Conservation (phyloP, 1,140 invertebrate genomes). For the Drosophila mayri region DNA sequence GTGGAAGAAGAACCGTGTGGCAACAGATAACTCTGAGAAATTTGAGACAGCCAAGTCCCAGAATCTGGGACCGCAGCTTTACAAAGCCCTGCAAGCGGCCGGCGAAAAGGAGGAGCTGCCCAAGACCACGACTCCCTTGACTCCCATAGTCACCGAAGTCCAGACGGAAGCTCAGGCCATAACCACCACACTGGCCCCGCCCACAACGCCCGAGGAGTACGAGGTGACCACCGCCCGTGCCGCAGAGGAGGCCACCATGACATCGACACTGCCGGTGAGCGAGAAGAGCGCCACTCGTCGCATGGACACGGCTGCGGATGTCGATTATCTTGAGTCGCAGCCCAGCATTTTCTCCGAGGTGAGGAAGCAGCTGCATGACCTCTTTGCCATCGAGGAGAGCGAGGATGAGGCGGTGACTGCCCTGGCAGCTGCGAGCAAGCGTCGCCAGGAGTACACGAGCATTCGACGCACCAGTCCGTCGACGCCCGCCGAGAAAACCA, state of each 20-base stretch:
- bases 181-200: slow-evolving; percentile 52
- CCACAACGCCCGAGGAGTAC: slow-evolving; percentile 64
- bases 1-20: slow-evolving; percentile 88
- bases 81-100: slow-evolving; percentile 63
- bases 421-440: slow-evolving; percentile 64
- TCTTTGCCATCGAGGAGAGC: slow-evolving; percentile 80
- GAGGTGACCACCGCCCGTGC: slow-evolving; percentile 60
- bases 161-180: slow-evolving; percentile 24
- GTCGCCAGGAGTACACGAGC: slow-evolving; percentile 84
- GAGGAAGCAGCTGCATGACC: slow-evolving; percentile 75
- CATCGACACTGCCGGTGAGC: slow-evolving; percentile 59
- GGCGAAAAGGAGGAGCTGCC: slow-evolving; percentile 43
- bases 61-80: slow-evolving; percentile 77
- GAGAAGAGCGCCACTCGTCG: slow-evolving; percentile 74
- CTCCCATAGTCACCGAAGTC: slow-evolving; percentile 44
- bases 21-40: slow-evolving; percentile 87
- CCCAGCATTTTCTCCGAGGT: slow-evolving; percentile 84
- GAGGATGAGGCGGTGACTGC: slow-evolving; percentile 73
- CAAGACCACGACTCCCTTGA: slow-evolving; percentile 66
- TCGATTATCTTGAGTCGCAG: slow-evolving; percentile 78
- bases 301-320: slow-evolving; percentile 72
- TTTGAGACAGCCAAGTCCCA: slow-evolving; percentile 90
- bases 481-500: slow-evolving; percentile 58
- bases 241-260: slow-evolving; percentile 52
- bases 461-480: slow-evolving; percentile 67